Percentiles rank a stretch among this genome's conserved stretches.
Conservation (phyloP, 2,888 invertebrate genomes). For the Hypomecis punctinalis region DNA sequence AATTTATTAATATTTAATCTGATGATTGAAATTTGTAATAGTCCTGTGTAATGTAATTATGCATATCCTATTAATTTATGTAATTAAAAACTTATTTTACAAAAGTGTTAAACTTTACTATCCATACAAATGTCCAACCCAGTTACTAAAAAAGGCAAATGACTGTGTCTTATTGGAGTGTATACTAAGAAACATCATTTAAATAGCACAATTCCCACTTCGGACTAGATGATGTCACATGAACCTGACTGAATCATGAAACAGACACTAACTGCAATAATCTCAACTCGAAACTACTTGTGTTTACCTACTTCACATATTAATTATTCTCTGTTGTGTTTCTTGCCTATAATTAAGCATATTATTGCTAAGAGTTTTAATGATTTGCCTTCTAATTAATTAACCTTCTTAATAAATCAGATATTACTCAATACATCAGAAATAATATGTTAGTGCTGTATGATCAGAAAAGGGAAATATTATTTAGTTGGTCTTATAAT, state of each 20-base stretch:
- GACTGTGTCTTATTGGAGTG: background rate
- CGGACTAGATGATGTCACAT: slow-evolving; percentile 54
- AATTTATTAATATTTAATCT: too few species aligned
- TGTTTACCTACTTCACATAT: background rate
- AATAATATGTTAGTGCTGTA: background rate
- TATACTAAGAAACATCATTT: slow-evolving; percentile 11
- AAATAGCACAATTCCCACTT: slow-evolving; percentile 39
- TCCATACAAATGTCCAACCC: background rate
- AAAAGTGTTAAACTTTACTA: too few species aligned
- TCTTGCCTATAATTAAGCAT: background rate
- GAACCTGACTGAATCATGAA: slow-evolving; percentile 51
- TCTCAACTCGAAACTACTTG: background rate
- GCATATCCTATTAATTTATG: too few species aligned
- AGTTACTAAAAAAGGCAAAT: slow-evolving; percentile 9
- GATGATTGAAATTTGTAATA: too few species aligned
- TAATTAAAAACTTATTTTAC: too few species aligned
- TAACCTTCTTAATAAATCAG: background rate
- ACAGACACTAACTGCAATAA: slow-evolving; percentile 15
- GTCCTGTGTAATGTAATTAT: too few species aligned
- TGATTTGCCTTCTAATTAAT: background rate
- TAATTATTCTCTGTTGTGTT: background rate
- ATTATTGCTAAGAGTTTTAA: background rate
- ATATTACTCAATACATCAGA: background rate
- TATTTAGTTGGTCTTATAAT: too few species aligned
- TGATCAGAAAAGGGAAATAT: too few species aligned